phyloP scores from a whole-genome alignment of 2,888 invertebrate species.

The Crepidodera aurea region DNA sequence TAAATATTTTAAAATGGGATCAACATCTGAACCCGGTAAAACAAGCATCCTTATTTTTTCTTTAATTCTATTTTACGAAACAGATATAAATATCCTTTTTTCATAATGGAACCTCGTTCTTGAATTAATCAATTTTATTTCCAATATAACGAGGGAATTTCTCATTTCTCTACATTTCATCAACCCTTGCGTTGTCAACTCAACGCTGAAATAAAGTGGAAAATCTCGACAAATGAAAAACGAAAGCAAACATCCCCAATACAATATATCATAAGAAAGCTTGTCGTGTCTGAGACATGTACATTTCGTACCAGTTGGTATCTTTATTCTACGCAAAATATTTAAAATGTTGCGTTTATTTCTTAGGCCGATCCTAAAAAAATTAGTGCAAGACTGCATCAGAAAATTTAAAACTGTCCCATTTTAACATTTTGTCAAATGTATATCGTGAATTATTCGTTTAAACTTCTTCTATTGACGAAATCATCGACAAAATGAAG shows the following conservation, averaged over 20 bases:
- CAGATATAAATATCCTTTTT: too few species aligned
- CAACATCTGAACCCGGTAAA: too few species aligned
- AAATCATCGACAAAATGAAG: too few species aligned
- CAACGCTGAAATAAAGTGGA: not conserved
- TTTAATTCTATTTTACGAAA: too few species aligned
- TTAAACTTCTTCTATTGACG: too few species aligned
- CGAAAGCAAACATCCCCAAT: conserved; percentile 17
- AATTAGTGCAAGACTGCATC: too few species aligned
- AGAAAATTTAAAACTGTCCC: not conserved
- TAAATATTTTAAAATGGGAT: too few species aligned
- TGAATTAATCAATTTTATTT: not conserved
- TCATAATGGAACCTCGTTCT: too few species aligned
- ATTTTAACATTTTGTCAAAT: too few species aligned
- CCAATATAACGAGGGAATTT: not conserved
- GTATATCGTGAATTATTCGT: too few species aligned
- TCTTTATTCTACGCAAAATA: conserved; percentile 19
- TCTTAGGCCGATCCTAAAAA: not conserved
- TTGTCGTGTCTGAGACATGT: conserved; percentile 17
- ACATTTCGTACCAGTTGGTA: conserved; percentile 26
- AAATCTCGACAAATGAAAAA: conserved; percentile 16
- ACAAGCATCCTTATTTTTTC: too few species aligned
- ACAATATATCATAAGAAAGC: conserved; percentile 9
- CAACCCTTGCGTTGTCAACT: conserved; percentile 7
- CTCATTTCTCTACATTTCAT: conserved; percentile 2
- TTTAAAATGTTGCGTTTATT: conserved; percentile 12